Conservation (phyloP, 2,113 vertebrate genomes). For the Forbesichthys papilliferus region DNA sequence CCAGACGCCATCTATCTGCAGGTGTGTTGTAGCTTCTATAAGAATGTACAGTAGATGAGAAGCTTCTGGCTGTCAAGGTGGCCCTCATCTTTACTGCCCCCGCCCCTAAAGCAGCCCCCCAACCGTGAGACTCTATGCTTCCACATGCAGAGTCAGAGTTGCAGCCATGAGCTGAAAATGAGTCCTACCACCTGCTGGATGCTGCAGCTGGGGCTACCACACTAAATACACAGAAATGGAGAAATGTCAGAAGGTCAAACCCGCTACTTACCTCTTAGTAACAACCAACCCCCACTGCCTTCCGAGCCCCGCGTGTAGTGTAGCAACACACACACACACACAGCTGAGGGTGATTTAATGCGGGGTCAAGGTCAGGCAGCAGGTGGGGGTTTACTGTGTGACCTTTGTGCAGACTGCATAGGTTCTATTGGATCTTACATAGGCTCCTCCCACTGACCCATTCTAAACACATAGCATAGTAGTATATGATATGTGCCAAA, state of each 20-base stretch:
- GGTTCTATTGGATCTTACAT: constrained; percentile 37
- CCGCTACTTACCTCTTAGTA: constrained; percentile 39
- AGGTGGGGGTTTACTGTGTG: constrained; percentile 54
- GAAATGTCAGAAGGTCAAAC: constrained; percentile 62
- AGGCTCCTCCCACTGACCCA: neutral
- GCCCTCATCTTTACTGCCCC: neutral
- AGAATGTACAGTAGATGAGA: neutral
- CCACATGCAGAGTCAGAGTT: constrained; percentile 22
- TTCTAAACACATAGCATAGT: neutral
- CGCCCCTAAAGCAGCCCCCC: neutral
- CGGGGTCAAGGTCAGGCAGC: constrained; percentile 71
- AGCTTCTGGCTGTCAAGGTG: neutral
- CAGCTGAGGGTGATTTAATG: constrained; percentile 67
- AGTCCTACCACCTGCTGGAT: constrained; percentile 71
- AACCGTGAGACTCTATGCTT: constrained; percentile 9
- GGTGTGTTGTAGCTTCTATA: neutral
- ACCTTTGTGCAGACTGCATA: constrained; percentile 51
- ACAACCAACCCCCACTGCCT: constrained; percentile 3
- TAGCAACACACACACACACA: constrained; percentile 25
- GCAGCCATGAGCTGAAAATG: constrained; percentile 63
- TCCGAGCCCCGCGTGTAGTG: constrained; percentile 41
- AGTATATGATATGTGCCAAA: neutral
- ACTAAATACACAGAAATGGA: constrained; percentile 61
- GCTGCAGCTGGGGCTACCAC: constrained; percentile 68
- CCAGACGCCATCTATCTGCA: constrained; percentile 6